Percentiles rank a stretch among this genome's conserved stretches.
These are phyloP conservation scores for Spatulosminthurus flaviceps DNA, from an alignment of 2,888 invertebrate genomes.

Conservation along the genomic window DNA sequence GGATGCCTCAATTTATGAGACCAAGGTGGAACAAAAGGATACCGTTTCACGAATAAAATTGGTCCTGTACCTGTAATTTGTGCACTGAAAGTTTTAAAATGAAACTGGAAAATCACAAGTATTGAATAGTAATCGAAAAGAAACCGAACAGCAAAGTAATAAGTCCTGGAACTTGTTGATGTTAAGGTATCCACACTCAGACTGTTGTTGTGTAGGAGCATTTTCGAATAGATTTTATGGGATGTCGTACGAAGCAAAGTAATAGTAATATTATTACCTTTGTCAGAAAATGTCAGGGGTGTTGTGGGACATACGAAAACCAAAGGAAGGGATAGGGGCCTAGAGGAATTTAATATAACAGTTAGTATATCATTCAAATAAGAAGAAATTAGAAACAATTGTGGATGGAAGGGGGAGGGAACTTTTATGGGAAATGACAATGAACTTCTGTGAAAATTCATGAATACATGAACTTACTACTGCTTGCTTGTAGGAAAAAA, in stretches of 20 bases:
- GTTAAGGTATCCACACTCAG: not conserved
- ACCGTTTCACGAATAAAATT: not conserved
- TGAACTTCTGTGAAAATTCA: no score
- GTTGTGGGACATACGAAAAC: not conserved
- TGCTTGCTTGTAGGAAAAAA: no score
- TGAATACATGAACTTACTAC: no score
- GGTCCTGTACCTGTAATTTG: slow-evolving; percentile 18
- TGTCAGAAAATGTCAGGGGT: not conserved
- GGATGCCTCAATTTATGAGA: slow-evolving; percentile 17
- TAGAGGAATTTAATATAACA: not conserved
- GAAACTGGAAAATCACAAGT: not conserved
- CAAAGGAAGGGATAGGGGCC: not conserved
- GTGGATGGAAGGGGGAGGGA: no score
- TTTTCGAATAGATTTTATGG: not conserved
- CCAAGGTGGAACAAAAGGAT: slow-evolving; percentile 6
- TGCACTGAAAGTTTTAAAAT: not conserved
- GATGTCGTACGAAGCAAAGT: not conserved
- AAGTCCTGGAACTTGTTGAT: not conserved
- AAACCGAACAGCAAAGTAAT: not conserved
- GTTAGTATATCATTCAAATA: no score
- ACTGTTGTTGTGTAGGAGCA: not conserved
- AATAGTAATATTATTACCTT: no score
- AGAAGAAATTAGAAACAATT: no score
- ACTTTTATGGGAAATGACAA: no score
- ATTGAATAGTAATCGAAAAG: not conserved